Evolutionary conservation across 2,113 vertebrate genomes (phyloP).

Genomic region (Corythornis madagascariensis): DNA sequence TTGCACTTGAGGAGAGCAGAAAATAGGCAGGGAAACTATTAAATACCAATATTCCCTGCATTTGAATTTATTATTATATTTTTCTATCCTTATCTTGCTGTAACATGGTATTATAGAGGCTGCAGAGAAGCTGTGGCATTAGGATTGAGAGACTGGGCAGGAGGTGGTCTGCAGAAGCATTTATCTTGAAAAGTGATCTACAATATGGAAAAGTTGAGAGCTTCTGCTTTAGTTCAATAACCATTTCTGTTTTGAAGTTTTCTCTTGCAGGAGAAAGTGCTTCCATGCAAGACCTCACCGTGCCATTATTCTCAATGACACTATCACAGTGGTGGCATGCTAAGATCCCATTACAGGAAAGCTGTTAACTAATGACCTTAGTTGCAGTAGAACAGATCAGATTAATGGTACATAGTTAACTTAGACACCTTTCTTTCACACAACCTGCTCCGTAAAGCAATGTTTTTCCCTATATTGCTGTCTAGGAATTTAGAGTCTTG

Average conservation of each 20-base stretch:
- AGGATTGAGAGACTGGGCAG: slow-evolving; percentile 43
- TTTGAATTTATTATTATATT: slow-evolving; percentile 4
- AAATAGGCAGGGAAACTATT: slow-evolving; percentile 22
- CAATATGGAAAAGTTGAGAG: slow-evolving; percentile 63
- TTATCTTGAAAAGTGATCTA: slow-evolving; percentile 55
- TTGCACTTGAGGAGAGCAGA: slow-evolving; percentile 3
- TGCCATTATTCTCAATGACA: slow-evolving; percentile 68
- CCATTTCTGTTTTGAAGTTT: slow-evolving; percentile 63
- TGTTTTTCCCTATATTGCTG: slow-evolving; percentile 43
- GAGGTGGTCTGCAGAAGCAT: slow-evolving; percentile 49
- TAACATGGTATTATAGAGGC: background rate
- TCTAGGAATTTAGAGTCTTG: slow-evolving; percentile 7
- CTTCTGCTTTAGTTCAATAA: slow-evolving; percentile 61
- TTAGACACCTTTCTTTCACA: slow-evolving; percentile 45
- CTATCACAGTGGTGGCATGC: slow-evolving; percentile 60
- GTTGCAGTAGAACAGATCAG: slow-evolving; percentile 67
- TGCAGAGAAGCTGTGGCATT: background rate
- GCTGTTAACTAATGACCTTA: slow-evolving; percentile 56
- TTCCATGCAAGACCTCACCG: slow-evolving; percentile 64
- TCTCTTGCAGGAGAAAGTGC: slow-evolving; percentile 57
- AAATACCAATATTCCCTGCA: background rate
- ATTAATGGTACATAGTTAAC: slow-evolving; percentile 65
- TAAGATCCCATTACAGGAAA: slow-evolving; percentile 62
- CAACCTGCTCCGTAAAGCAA: slow-evolving; percentile 50
- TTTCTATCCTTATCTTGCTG: background rate